A percentile compares a stretch with the other conserved stretches of the same genome.
Evolutionary conservation across 2,888 invertebrate genomes (phyloP).

Genomic region (Plebejus melissa): DNA sequence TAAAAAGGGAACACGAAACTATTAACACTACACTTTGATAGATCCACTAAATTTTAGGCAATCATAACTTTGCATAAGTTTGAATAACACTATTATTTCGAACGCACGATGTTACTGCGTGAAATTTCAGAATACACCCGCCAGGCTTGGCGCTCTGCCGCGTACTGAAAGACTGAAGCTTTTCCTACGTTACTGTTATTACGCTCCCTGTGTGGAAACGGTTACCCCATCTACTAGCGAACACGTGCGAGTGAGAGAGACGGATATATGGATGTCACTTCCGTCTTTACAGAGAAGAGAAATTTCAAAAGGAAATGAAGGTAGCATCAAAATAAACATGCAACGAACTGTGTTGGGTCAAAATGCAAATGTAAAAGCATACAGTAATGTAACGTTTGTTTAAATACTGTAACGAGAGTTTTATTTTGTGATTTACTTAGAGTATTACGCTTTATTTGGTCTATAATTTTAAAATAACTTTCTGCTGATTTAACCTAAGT

Average conservation of each 20-base stretch:
- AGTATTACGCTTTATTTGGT: not conserved
- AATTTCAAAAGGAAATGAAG: conserved; percentile 61
- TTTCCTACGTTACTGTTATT: conserved; percentile 50
- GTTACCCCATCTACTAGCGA: conserved; percentile 46
- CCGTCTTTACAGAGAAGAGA: conserved; percentile 44
- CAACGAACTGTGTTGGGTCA: conserved; percentile 48
- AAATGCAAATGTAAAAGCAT: conserved; percentile 31
- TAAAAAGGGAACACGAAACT: conserved; percentile 16
- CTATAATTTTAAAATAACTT: not conserved
- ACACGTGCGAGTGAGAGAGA: conserved; percentile 51
- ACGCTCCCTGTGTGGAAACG: conserved; percentile 46
- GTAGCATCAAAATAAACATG: conserved; percentile 71
- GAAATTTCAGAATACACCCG: conserved; percentile 46
- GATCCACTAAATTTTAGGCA: not conserved
- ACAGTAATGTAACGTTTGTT: conserved; percentile 31
- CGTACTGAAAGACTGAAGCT: conserved; percentile 72
- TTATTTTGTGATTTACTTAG: conserved; percentile 1
- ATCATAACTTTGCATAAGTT: conserved; percentile 31
- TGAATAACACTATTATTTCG: conserved; percentile 34
- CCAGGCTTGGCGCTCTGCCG: conserved; percentile 63
- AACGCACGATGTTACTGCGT: conserved; percentile 41
- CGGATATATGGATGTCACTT: conserved; percentile 39
- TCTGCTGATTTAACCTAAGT: not conserved
- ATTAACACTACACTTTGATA: not conserved
- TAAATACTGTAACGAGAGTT: not conserved